These are phyloP conservation scores for Aurelia sp. DNA, from an alignment of 30 jellyfish, hydroid and myxozoan species.

Conservation along the genomic window DNA sequence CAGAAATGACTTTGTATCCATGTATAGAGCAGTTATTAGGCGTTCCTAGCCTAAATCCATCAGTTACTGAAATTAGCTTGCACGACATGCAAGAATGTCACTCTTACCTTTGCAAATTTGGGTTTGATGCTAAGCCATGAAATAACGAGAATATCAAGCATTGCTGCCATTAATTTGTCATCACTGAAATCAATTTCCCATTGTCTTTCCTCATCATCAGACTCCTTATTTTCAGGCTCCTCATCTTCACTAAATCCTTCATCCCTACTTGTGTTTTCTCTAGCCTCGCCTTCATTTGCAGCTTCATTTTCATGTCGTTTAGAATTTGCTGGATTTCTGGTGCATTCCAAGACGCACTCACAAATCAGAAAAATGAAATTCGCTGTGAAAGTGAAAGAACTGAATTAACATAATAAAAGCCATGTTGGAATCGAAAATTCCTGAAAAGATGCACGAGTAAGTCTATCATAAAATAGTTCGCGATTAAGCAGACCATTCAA, in stretches of 20 bases:
- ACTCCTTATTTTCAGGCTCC: not conserved
- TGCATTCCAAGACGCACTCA: constrained; percentile 27
- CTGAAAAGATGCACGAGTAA: too few relatives aligned
- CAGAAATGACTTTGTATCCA: too few relatives aligned
- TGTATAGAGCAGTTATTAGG: too few relatives aligned
- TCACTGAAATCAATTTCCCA: constrained; percentile 34
- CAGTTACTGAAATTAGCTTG: too few relatives aligned
- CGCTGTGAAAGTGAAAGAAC: constrained; percentile 6
- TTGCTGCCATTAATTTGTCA: constrained; percentile 6
- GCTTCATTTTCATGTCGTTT: not conserved
- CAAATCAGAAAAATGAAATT: constrained; percentile 24
- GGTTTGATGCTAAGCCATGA: constrained; percentile 51
- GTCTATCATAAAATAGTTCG: too few relatives aligned
- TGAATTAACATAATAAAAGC: not conserved
- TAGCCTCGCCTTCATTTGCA: constrained; percentile 4
- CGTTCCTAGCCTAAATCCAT: too few relatives aligned
- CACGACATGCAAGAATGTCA: too few relatives aligned
- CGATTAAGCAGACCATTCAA: too few relatives aligned
- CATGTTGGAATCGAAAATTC: too few relatives aligned
- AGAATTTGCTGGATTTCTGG: constrained; percentile 11
- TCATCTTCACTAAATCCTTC: constrained; percentile 20
- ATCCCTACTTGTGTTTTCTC: not conserved
- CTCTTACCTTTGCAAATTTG: constrained; percentile 37
- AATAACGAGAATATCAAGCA: constrained; percentile 46
- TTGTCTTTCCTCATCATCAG: not conserved